Percentiles rank a stretch among this genome's conserved stretches.
phyloP scores from a whole-genome alignment of 1,140 invertebrate species.

The Wiebesia pumilae region DNA sequence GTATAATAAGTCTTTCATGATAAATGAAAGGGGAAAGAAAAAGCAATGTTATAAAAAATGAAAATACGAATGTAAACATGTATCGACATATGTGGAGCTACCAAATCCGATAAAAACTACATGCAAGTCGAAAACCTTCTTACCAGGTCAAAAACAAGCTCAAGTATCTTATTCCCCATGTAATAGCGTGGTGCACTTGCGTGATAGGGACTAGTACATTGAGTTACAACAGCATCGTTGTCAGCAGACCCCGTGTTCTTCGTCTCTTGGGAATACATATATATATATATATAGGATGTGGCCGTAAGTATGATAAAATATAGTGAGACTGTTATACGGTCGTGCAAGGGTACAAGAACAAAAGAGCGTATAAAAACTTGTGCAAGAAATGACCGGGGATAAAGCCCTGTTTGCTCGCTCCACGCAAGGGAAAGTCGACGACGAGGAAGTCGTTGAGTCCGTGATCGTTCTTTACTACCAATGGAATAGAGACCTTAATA shows the following conservation, averaged over 20 bases:
- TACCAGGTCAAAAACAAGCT: not conserved
- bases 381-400: not conserved
- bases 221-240: not conserved
- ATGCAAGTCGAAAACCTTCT: not conserved
- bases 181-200: not conserved
- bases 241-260: not conserved
- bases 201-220: not conserved
- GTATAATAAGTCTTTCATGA: not conserved
- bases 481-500: not conserved
- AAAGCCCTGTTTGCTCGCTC: not conserved
- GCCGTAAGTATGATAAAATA: slow-evolving; percentile 20
- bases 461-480: not conserved
- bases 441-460: not conserved
- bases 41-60: not conserved
- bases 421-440: not conserved
- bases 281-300: not conserved
- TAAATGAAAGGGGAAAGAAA: not conserved
- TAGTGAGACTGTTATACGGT: not conserved
- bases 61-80: not conserved
- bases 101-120: slow-evolving; percentile 25
- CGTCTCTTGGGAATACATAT: not conserved
- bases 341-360: not conserved
- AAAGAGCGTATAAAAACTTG: not conserved
- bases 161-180: not conserved
- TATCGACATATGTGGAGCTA: not conserved